These are phyloP conservation scores for Catocala nupta DNA, from an alignment of 2,888 invertebrate genomes.

Conservation along the genomic window DNA sequence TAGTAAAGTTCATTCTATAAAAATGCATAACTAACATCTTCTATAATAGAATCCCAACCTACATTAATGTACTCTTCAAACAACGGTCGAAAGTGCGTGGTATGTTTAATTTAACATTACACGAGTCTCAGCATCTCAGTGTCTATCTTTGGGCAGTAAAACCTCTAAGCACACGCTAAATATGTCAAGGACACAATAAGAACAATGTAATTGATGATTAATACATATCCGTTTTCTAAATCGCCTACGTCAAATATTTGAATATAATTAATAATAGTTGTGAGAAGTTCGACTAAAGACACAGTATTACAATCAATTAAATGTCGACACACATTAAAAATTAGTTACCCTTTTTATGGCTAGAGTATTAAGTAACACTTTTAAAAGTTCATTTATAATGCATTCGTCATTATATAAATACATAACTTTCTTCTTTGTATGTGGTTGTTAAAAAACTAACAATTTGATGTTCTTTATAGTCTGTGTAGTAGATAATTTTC, in stretches of 20 bases:
- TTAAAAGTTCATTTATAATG: too few species aligned
- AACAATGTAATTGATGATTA: constrained; percentile 68
- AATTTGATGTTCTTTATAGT: neutral
- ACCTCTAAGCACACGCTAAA: constrained; percentile 10
- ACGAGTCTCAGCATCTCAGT: constrained; percentile 35
- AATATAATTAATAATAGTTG: constrained; percentile 46
- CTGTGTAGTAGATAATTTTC: constrained; percentile 13
- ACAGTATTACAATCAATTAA: too few species aligned
- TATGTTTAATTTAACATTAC: neutral
- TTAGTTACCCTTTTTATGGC: too few species aligned
- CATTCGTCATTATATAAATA: too few species aligned
- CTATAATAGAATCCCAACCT: too few species aligned
- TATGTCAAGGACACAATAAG: constrained; percentile 70
- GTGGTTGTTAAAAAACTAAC: neutral
- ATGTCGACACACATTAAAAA: too few species aligned
- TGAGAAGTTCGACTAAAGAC: constrained; percentile 16
- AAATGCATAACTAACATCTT: too few species aligned
- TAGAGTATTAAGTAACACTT: too few species aligned
- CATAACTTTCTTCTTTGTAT: too few species aligned
- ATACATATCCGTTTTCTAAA: constrained; percentile 56
- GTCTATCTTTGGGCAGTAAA: constrained; percentile 13
- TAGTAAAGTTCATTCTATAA: too few species aligned
- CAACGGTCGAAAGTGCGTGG: neutral
- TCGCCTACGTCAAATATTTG: constrained; percentile 59
- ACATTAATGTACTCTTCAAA: too few species aligned